Evolutionary conservation across 2,113 vertebrate genomes (phyloP).

Genomic region (Girardinichthys multiradiatus): DNA sequence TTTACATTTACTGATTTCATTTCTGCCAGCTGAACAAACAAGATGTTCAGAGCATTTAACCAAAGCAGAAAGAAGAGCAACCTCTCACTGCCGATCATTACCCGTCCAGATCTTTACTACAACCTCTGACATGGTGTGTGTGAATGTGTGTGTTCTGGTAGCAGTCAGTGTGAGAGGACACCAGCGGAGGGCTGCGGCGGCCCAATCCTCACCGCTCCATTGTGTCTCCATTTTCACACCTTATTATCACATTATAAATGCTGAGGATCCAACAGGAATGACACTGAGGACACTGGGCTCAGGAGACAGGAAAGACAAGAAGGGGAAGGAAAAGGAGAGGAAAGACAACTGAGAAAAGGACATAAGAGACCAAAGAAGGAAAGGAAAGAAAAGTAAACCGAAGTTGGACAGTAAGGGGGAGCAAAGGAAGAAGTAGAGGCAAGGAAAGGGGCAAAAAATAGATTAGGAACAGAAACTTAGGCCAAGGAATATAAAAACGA

Average conservation of each 20-base stretch:
- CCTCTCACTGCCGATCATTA: neutral
- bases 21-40: neutral
- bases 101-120: conserved; percentile 6
- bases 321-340: neutral
- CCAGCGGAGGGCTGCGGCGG: conserved; percentile 62
- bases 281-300: conserved; percentile 68
- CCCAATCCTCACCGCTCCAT: conserved; percentile 78
- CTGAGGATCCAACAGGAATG: conserved; percentile 72
- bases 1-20: neutral
- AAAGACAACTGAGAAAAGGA: neutral
- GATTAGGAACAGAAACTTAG: too few species aligned
- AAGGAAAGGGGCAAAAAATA: too few species aligned
- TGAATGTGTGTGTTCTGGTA: conserved; percentile 47
- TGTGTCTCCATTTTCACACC: conserved; percentile 85
- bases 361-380: neutral
- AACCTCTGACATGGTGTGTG: conserved; percentile 1
- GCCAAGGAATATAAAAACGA: too few species aligned
- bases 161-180: conserved; percentile 54
- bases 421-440: too few species aligned
- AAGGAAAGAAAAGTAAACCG: neutral
- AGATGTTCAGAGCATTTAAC: neutral
- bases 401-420: neutral
- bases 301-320: neutral
- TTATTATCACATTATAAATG: conserved; percentile 86
- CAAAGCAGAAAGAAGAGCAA: neutral